Percentiles rank a stretch among this genome's conserved stretches.
These are phyloP conservation scores for Rhopilema esculentum DNA, from an alignment of 30 jellyfish, hydroid and myxozoan species.

Conservation along the genomic window DNA sequence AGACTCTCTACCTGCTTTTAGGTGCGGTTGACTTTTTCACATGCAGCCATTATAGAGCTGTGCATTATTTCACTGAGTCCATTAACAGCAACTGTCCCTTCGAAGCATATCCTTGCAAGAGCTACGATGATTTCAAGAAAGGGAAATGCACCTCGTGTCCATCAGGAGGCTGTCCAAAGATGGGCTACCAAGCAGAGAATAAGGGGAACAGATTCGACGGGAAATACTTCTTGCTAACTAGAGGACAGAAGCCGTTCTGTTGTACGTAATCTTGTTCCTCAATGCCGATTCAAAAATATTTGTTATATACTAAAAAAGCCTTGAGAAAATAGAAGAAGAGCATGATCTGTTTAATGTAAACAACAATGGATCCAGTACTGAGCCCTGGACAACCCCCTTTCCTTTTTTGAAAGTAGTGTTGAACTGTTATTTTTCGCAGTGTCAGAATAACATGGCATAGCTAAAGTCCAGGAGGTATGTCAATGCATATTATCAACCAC, in stretches of 20 bases:
- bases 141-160: constrained; percentile 74
- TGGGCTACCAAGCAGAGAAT: constrained; percentile 77
- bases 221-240: constrained; percentile 62
- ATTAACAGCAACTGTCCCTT: constrained; percentile 57
- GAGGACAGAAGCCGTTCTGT: constrained; percentile 70
- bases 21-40: constrained; percentile 57
- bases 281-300: too few relatives aligned
- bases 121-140: constrained; percentile 45
- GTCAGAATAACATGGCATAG: too few relatives aligned
- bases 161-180: constrained; percentile 59
- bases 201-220: constrained; percentile 51
- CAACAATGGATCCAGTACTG: too few relatives aligned
- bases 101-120: constrained; percentile 64
- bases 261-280: too few relatives aligned
- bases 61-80: constrained; percentile 65
- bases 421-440: too few relatives aligned
- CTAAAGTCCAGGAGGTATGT: too few relatives aligned
- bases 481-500: too few relatives aligned
- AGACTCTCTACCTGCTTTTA: background rate
- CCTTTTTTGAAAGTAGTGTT: too few relatives aligned
- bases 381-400: too few relatives aligned
- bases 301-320: too few relatives aligned
- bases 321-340: too few relatives aligned
- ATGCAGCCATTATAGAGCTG: constrained; percentile 79
- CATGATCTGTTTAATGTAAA: too few relatives aligned